Evolutionary conservation across 1,140 invertebrate species (phyloP).

Genomic region (Delia radicum): DNA sequence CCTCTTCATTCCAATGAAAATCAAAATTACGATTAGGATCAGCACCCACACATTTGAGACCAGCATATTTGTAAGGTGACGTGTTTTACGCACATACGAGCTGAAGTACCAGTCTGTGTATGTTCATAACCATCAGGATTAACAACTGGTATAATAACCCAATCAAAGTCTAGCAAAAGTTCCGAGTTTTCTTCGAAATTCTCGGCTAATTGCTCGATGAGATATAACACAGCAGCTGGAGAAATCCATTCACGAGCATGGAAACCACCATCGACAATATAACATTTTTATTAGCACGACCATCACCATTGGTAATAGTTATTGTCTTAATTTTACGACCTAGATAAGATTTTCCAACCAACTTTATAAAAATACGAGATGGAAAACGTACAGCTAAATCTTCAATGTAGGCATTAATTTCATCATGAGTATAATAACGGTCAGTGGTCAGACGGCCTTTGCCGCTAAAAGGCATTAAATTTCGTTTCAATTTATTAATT

Average conservation of each 20-base stretch:
- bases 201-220: conserved; percentile 64
- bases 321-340: conserved; percentile 59
- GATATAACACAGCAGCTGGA: conserved; percentile 64
- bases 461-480: conserved; percentile 38
- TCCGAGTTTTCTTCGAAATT: conserved; percentile 56
- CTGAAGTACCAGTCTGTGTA: conserved; percentile 44
- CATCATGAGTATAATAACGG: conserved; percentile 45
- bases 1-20: conserved; percentile 65
- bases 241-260: conserved; percentile 76
- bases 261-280: conserved; percentile 61
- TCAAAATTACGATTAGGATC: conserved; percentile 70
- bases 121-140: conserved; percentile 61
- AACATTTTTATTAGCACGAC: conserved; percentile 56
- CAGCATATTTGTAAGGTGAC: conserved; percentile 35
- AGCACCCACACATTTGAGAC: conserved; percentile 59
- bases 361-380: conserved; percentile 52
- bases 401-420: conserved; percentile 60
- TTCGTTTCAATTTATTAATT: conserved; percentile 33
- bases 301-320: conserved; percentile 57
- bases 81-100: conserved; percentile 62
- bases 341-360: conserved; percentile 57
- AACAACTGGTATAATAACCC: conserved; percentile 61
- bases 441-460: conserved; percentile 43
- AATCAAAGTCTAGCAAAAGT: conserved; percentile 61
- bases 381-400: conserved; percentile 56